These are phyloP conservation scores for Holothuria leucospilota DNA, from an alignment of 53 echinoderm and acorn worm species.

Conservation along the genomic window DNA sequence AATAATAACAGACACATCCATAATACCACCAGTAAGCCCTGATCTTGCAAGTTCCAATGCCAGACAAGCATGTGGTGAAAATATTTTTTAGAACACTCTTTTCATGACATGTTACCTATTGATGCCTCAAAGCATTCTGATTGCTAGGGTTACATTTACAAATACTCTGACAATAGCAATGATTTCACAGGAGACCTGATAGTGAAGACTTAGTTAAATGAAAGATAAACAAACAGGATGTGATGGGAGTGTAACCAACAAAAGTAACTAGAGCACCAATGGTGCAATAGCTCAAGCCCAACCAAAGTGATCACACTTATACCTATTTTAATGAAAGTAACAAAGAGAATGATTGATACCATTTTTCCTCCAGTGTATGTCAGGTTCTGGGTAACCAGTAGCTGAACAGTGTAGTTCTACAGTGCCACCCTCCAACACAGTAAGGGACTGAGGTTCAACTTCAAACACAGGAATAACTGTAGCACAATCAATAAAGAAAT, in stretches of 20 bases:
- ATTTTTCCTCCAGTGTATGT: slow-evolving; percentile 94
- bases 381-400: slow-evolving; percentile 84
- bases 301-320: too few relatives aligned
- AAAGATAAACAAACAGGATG: neutral
- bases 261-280: too few relatives aligned
- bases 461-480: slow-evolving; percentile 87
- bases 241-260: neutral
- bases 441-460: slow-evolving; percentile 70
- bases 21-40: too few relatives aligned
- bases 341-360: slow-evolving; percentile 53
- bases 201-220: too few relatives aligned
- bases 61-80: too few relatives aligned
- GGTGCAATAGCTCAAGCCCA: too few relatives aligned
- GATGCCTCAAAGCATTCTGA: too few relatives aligned
- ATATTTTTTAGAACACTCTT: too few relatives aligned
- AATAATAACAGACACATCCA: too few relatives aligned
- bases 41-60: too few relatives aligned
- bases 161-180: neutral
- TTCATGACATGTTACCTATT: too few relatives aligned
- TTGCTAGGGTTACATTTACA: neutral
- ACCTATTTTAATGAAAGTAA: neutral
- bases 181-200: neutral
- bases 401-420: slow-evolving; percentile 90
- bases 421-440: slow-evolving; percentile 92
- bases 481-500: neutral